A percentile compares a stretch with the other conserved stretches of the same genome.
Evolutionary conservation across 2,888 invertebrate species (phyloP).

Genomic region (Macrophya annulata): DNA sequence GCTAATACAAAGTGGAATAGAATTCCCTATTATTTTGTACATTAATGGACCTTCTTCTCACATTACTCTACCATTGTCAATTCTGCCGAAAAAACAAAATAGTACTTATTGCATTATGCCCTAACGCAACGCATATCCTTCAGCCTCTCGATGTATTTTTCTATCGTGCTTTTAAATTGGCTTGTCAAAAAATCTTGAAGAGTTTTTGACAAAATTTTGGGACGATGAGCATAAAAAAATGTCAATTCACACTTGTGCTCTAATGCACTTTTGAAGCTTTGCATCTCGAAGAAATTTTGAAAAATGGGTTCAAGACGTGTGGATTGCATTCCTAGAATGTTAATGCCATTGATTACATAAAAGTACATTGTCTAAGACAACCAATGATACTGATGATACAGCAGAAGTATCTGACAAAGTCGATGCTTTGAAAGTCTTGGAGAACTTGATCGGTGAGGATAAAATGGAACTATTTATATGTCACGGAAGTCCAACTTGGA

Average conservation of each 20-base stretch:
- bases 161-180: conserved; percentile 66
- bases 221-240: conserved; percentile 52
- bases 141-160: conserved; percentile 74
- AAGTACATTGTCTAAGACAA: conserved; percentile 49
- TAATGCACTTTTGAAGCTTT: conserved; percentile 49
- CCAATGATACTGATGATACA: conserved; percentile 9
- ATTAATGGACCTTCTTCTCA: conserved; percentile 75
- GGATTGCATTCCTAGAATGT: conserved; percentile 53
- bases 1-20: conserved; percentile 68
- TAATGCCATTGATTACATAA: conserved; percentile 55
- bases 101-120: conserved; percentile 69
- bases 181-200: conserved; percentile 53
- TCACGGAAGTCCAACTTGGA: conserved; percentile 43
- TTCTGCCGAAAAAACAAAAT: conserved; percentile 73
- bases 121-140: conserved; percentile 74
- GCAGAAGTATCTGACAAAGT: conserved; percentile 31
- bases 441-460: conserved; percentile 46
- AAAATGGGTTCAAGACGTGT: conserved; percentile 56
- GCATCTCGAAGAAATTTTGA: conserved; percentile 50
- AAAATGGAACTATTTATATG: conserved; percentile 43
- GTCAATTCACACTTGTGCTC: conserved; percentile 54
- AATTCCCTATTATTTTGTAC: conserved; percentile 72
- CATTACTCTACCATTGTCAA: conserved; percentile 70
- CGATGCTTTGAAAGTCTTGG: conserved; percentile 36
- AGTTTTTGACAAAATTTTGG: conserved; percentile 54